Percentiles rank a stretch among this genome's conserved stretches.
phyloP scores from a whole-genome alignment of 2,888 invertebrate genomes.

The Drosophila borealis region DNA sequence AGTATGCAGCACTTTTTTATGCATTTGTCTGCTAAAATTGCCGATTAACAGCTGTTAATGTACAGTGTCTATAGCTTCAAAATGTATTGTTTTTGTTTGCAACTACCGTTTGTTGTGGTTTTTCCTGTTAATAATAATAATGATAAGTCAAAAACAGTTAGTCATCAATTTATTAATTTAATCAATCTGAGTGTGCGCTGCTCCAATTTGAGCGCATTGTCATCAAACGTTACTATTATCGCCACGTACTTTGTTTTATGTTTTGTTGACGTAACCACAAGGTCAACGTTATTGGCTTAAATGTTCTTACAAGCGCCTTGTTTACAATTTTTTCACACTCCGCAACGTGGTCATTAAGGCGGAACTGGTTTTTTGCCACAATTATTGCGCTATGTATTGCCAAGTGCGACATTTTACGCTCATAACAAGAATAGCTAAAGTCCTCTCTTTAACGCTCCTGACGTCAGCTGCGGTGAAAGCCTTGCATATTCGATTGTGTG shows the following conservation, averaged over 20 bases:
- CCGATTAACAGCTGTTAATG: constrained; percentile 22
- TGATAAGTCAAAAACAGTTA: constrained; percentile 21
- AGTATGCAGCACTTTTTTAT: constrained; percentile 40
- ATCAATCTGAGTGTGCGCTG: constrained; percentile 9
- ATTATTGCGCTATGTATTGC: not conserved
- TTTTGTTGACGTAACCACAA: constrained; percentile 41
- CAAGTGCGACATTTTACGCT: constrained; percentile 16
- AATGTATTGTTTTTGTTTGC: constrained; percentile 1
- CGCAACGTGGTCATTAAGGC: constrained; percentile 51
- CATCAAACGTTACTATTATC: constrained; percentile 21
- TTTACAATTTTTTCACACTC: constrained; percentile 57
- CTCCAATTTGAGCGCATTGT: constrained; percentile 20
- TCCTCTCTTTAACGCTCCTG: constrained; percentile 16
- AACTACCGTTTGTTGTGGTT: not conserved
- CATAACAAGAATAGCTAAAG: constrained; percentile 15
- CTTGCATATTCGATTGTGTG: not conserved
- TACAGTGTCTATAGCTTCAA: not conserved
- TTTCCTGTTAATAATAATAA: constrained; percentile 3
- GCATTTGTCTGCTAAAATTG: not conserved
- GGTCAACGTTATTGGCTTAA: constrained; percentile 49
- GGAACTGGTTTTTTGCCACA: constrained; percentile 41
- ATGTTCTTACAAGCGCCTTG: constrained; percentile 43
- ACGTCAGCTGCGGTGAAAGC: constrained; percentile 42
- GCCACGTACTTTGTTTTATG: constrained; percentile 25
- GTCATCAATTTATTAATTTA: constrained; percentile 19